phyloP scores from a whole-genome alignment of 2,113 vertebrate genomes.

The Neotoma lepida region DNA sequence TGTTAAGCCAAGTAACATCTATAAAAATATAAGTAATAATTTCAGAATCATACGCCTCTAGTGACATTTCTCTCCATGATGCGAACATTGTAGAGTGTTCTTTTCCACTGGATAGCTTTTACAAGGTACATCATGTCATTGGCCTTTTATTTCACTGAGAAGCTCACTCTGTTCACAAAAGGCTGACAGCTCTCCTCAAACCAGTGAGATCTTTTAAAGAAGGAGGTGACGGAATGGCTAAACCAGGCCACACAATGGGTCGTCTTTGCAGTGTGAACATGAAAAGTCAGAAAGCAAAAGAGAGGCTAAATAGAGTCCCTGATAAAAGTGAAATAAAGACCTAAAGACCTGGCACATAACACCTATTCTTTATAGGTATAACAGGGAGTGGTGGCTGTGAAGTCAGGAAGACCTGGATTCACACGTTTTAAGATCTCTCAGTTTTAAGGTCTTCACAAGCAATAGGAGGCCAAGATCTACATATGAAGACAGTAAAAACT shows the following conservation, averaged over 20 bases:
- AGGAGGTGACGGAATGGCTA: not conserved
- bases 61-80: slow-evolving; percentile 60
- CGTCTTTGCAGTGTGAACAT: slow-evolving; percentile 59
- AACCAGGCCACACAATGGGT: slow-evolving; percentile 50
- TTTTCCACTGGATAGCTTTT: slow-evolving; percentile 66
- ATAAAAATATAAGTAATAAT: slow-evolving; percentile 67
- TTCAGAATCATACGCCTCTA: slow-evolving; percentile 51
- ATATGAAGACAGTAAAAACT: not conserved
- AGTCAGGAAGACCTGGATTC: slow-evolving; percentile 50
- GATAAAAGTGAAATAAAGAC: slow-evolving; percentile 61
- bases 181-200: slow-evolving; percentile 51
- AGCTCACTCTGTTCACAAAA: slow-evolving; percentile 37
- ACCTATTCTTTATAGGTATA: slow-evolving; percentile 13
- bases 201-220: slow-evolving; percentile 52
- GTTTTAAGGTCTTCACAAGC: not conserved
- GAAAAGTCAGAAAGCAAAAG: slow-evolving; percentile 57
- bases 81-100: slow-evolving; percentile 16
- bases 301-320: slow-evolving; percentile 32
- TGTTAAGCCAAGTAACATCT: slow-evolving; percentile 6
- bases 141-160: slow-evolving; percentile 61
- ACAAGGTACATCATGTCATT: slow-evolving; percentile 61
- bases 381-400: slow-evolving; percentile 44
- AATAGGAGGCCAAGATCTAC: not conserved
- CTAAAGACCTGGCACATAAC: slow-evolving; percentile 9
- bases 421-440: not conserved